Evolutionary conservation across 2,888 invertebrate species (phyloP), one percentile per base, ranked within the genome.

Genomic region (Malacosoma neustria): DNA sequence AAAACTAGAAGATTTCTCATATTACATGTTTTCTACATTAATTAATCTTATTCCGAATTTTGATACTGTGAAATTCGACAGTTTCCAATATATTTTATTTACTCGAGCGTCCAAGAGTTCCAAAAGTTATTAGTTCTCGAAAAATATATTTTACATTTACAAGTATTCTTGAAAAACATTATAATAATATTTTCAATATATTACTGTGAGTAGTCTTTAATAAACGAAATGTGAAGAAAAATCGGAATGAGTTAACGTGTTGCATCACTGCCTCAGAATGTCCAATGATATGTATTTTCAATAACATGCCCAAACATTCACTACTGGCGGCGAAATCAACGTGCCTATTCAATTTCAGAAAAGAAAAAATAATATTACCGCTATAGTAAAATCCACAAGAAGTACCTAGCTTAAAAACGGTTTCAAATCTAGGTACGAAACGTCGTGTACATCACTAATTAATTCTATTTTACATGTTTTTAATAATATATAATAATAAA

Each of bases 261-360:
- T 62, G 64, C 65, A 70, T 72, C 71, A 74, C 72, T 73, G 72
- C 70, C 65, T 61, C 60, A 57, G 53, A 57, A 57, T 52, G 54
- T 58, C 52, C 61, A 68, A 66, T 81, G 81, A 81, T 82, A 81
- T 81, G 82, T 80, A 81, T 75, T 68, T 80, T 79, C 77, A 76
- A 69, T 68, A 68, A 74, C 56, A 68, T 64, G 60, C 61, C 59
- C 52, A 50, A 58, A 49, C 36, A 45, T 35, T 43, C 51, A 49
- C 49, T 41, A 42, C 41, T 41, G 43, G 49, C 40, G 39, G 38
- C 38, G 42, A 50, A 48, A 43, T 15, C 34, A 53, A 55, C 53
- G 53, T 55, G 51, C 53, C 33, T 14, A 38, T 13, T 32, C 12
- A 14, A 32, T 14, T 37, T 30, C n/a, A n/a, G n/a, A n/a, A n/a